Percentiles rank a stretch among this genome's conserved stretches.
These are phyloP conservation scores for Chamaea fasciata DNA, from an alignment of 2,113 vertebrate genomes.

Conservation along the genomic window DNA sequence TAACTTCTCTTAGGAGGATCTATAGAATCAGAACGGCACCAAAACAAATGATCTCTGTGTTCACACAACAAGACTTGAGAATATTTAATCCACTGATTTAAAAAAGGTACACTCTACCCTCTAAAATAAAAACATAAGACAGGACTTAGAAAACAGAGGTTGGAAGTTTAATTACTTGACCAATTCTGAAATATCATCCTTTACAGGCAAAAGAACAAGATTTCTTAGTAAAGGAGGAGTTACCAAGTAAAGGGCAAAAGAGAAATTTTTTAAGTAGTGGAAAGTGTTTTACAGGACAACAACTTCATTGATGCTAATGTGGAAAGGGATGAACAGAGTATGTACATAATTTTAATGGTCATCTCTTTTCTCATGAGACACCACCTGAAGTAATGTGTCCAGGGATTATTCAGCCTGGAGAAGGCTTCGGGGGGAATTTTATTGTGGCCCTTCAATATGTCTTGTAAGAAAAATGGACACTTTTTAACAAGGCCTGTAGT, in stretches of 20 bases:
- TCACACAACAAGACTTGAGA: not conserved
- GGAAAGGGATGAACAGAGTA: not conserved
- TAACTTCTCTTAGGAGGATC: not conserved
- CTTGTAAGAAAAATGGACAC: not conserved
- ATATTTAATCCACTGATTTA: not conserved
- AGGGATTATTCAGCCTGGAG: not conserved
- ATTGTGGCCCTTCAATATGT: accelerated
- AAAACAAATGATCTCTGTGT: not conserved
- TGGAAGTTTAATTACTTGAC: not conserved
- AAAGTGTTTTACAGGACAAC: not conserved
- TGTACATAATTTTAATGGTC: not conserved
- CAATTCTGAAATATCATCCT: not conserved
- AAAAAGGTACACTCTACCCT: not conserved
- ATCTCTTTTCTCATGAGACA: not conserved
- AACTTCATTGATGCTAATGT: not conserved
- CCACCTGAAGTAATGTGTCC: not conserved
- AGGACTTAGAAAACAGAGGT: not conserved
- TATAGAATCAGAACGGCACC: not conserved
- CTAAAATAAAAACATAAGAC: not conserved
- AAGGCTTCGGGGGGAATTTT: not conserved
- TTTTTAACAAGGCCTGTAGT: not conserved
- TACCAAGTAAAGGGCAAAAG: not conserved
- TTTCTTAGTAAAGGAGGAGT: not conserved
- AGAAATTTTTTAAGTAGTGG: not conserved
- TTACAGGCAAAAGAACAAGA: not conserved